Evolutionary conservation across 2,113 vertebrate genomes (phyloP), one percentile per base, ranked within the genome.

Genomic region (Lucifuga dentata): DNA sequence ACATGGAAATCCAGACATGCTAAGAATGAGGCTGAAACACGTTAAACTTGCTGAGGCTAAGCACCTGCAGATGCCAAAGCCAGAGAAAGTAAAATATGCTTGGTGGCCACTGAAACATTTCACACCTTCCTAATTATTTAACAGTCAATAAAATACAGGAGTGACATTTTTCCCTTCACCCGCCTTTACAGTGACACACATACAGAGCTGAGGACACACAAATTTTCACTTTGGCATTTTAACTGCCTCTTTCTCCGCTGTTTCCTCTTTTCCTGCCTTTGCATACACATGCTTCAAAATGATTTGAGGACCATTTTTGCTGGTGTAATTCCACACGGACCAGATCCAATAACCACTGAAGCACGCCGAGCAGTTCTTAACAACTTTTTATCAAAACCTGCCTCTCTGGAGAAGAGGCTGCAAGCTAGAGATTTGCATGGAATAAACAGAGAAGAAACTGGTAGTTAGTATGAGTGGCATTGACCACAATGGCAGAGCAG

Each of bases 241-340:
- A n/a, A n/a, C 15, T n/a, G 12, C 11, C 52, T 33, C 24, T 24
- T 43, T 16, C 53, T 13, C 32, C 44, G 9, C 57, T 24, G 1
- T 15, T 35, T 29, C 24, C 36, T 5, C 20, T 62, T 39, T 1
- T 45, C 43, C 40, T 33, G 16, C 15, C 5, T 69, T 50, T 48
- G 10, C 56, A 16, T 26, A 67, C 76, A 65, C 33, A 60, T 44
- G 57, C 58, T 75, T 32, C 51, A 3, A 69, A 20, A 58, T 63
- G 46, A 68, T 44, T 59, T 38, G 56, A 45, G 3, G 55, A 45
- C 24, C 8, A 19, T 60, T 19, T 45, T 6, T 21, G 21, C 40
- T 51, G 16, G 19, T 40, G 35, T 50, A 64, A 81, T 52, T 49
- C 48, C 66, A 60, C 53, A 17, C 43, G 46, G 41, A 15, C 56